phyloP scores from a whole-genome alignment of 2,113 vertebrate species.

The Hydrolagus affinis region DNA sequence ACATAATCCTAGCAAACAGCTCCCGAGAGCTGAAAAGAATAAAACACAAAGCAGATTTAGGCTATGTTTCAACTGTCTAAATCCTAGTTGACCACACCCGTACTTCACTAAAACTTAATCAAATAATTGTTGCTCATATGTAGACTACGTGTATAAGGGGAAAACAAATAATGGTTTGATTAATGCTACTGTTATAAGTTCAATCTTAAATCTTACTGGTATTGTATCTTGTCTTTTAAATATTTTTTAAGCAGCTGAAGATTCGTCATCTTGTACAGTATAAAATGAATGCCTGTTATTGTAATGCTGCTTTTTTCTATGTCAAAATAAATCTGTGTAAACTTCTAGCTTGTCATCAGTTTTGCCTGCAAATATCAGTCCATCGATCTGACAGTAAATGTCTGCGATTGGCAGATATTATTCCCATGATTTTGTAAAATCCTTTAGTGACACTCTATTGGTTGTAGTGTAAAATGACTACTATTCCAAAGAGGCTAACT shows the following conservation, averaged over 20 bases:
- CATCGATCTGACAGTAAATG: constrained; percentile 9
- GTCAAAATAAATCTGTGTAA: constrained; percentile 28
- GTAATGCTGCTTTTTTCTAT: constrained; percentile 25
- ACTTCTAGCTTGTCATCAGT: constrained; percentile 22
- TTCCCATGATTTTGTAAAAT: constrained; percentile 20
- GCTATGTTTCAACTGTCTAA: not conserved
- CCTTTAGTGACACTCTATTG: constrained; percentile 14
- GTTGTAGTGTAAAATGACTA: constrained; percentile 5
- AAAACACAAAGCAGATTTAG: not conserved
- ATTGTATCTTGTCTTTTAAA: constrained; percentile 20
- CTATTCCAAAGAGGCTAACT: constrained; percentile 28
- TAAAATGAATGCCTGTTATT: constrained; percentile 31
- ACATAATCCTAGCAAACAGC: not conserved
- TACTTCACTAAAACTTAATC: constrained; percentile 26
- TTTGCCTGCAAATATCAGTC: constrained; percentile 24
- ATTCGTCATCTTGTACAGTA: constrained; percentile 22
- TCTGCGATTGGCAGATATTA: constrained; percentile 19
- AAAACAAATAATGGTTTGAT: constrained; percentile 13
- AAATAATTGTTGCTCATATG: constrained; percentile 25
- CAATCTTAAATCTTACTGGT: not conserved
- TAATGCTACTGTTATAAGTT: constrained; percentile 22
- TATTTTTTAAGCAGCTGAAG: constrained; percentile 22
- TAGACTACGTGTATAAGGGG: constrained; percentile 16
- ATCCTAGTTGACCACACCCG: constrained; percentile 7
- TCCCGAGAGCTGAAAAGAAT: not conserved